Evolutionary conservation across 2,888 invertebrate species (phyloP).

Genomic region (Flexamia atlantica): DNA sequence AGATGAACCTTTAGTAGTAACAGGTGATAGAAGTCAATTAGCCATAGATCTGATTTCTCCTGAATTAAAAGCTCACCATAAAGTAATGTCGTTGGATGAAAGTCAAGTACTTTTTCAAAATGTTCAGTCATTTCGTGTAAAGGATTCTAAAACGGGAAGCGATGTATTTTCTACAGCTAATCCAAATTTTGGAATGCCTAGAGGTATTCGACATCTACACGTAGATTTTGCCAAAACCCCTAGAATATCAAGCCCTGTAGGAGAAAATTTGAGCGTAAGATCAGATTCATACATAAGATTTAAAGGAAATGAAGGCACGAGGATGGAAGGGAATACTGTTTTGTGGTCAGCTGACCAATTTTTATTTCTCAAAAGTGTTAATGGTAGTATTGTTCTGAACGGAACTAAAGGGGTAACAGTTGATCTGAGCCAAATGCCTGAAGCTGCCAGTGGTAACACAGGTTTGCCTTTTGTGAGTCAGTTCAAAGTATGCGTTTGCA

Average conservation of each 20-base stretch:
- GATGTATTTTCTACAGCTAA: conserved; percentile 87
- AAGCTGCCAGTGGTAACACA: conserved; percentile 78
- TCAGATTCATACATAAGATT: conserved; percentile 83
- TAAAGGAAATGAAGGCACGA: conserved; percentile 89
- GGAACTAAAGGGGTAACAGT: conserved; percentile 80
- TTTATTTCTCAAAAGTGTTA: conserved; percentile 85
- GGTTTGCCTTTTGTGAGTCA: conserved; percentile 75
- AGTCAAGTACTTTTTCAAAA: conserved; percentile 84
- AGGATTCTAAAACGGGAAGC: conserved; percentile 81
- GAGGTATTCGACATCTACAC: conserved; percentile 76
- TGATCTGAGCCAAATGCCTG: conserved; percentile 84
- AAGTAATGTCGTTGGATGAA: conserved; percentile 78
- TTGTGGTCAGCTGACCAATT: conserved; percentile 89
- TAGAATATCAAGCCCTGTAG: conserved; percentile 85
- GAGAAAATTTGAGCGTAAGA: conserved; percentile 82
- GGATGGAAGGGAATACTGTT: conserved; percentile 84
- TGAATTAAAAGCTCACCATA: conserved; percentile 71
- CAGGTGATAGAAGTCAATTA: conserved; percentile 73
- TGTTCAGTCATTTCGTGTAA: conserved; percentile 83
- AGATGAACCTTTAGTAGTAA: conserved; percentile 75
- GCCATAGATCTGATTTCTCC: conserved; percentile 71
- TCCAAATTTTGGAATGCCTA: conserved; percentile 84
- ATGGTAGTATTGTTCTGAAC: conserved; percentile 85
- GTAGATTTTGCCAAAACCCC: conserved; percentile 76
- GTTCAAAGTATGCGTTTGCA: conserved; percentile 93